Percentiles rank a stretch among this genome's conserved stretches.
These are phyloP conservation scores for Tribolium madens DNA, from an alignment of 1,140 invertebrate species.

Conservation along the genomic window DNA sequence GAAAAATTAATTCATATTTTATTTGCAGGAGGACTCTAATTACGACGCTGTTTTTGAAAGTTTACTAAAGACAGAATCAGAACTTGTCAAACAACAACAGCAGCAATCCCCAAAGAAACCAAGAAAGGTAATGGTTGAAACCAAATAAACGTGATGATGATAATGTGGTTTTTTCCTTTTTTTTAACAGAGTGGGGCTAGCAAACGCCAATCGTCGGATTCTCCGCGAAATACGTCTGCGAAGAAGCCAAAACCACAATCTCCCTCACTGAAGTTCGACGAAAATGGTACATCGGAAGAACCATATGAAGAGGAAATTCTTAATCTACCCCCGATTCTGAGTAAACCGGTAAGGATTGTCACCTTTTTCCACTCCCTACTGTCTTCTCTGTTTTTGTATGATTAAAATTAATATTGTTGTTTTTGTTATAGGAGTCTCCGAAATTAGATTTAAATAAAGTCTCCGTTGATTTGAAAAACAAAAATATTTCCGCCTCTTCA, in stretches of 20 bases:
- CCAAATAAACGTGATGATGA: not conserved
- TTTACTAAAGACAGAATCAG: constrained; percentile 8
- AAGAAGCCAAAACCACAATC: constrained; percentile 40
- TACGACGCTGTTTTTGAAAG: constrained; percentile 76
- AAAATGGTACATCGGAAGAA: constrained; percentile 44
- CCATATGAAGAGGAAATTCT: constrained; percentile 38
- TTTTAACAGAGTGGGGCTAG: not conserved
- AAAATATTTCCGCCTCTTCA: constrained; percentile 87
- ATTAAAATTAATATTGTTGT: constrained; percentile 3
- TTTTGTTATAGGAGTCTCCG: constrained; percentile 73
- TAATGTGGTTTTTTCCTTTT: not conserved
- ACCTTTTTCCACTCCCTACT: no score
- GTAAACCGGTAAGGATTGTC: constrained; percentile 12
- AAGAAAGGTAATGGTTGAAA: constrained; percentile 44
- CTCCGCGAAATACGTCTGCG: constrained; percentile 15
- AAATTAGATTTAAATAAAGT: constrained; percentile 82
- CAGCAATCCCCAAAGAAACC: constrained; percentile 41
- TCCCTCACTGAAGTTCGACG: constrained; percentile 28
- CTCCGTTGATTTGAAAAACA: constrained; percentile 84
- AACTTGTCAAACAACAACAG: not conserved
- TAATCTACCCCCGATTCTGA: constrained; percentile 19
- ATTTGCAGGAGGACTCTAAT: constrained; percentile 57
- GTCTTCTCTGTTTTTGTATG: no score
- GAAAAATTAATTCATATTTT: not conserved
- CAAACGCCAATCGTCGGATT: constrained; percentile 40